Percentiles rank a stretch among this genome's conserved stretches.
These are phyloP conservation scores for Pollimyrus isidori DNA, from an alignment of 2,113 vertebrate genomes.

Conservation along the genomic window DNA sequence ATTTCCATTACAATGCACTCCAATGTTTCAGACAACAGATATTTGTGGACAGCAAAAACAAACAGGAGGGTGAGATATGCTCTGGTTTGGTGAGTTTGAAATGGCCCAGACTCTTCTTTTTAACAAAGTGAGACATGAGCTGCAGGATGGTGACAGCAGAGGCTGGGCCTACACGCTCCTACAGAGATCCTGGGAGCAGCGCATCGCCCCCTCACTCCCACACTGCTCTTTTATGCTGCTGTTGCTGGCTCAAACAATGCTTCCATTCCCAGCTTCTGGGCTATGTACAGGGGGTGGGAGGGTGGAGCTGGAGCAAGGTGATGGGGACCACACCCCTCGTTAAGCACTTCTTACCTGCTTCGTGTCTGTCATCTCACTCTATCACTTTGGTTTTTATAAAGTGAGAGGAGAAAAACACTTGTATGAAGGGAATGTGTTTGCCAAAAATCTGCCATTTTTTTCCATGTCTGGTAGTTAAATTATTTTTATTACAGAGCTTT, in stretches of 20 bases:
- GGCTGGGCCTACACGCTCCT: background rate
- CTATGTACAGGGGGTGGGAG: too few relatives aligned
- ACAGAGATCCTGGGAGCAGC: background rate
- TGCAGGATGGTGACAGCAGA: background rate
- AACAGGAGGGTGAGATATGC: background rate
- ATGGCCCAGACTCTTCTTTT: background rate
- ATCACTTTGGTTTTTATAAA: background rate
- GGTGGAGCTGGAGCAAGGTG: background rate
- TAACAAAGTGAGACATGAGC: background rate
- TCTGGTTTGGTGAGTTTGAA: background rate
- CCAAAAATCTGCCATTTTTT: slow-evolving; percentile 7
- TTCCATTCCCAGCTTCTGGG: background rate
- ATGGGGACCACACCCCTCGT: background rate
- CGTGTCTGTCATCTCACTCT: background rate
- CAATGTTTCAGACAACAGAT: background rate
- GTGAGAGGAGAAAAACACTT: background rate
- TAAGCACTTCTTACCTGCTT: background rate
- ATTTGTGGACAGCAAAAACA: background rate
- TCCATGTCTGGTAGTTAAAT: slow-evolving; percentile 4
- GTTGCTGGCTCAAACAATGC: background rate
- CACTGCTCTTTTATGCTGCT: background rate
- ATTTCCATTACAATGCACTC: background rate
- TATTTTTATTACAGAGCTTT: background rate
- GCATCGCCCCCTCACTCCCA: background rate
- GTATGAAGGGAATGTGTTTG: background rate